Percentiles rank a stretch among this genome's conserved stretches.
These are phyloP conservation scores for Apis laboriosa DNA, from an alignment of 1,140 invertebrate genomes.

Conservation along the genomic window DNA sequence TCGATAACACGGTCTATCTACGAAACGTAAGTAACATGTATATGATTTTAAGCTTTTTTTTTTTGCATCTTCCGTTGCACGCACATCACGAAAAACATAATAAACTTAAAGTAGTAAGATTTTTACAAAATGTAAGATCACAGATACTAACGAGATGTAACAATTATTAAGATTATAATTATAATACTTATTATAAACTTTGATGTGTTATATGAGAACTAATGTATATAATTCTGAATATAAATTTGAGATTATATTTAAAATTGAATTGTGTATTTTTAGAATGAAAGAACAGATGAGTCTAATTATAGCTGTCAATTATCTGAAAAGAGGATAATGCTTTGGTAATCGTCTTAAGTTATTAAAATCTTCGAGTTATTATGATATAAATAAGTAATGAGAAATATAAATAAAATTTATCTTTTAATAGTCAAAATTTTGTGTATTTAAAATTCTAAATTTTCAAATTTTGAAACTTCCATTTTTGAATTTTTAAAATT, in stretches of 20 bases:
- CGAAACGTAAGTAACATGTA: conserved; percentile 16
- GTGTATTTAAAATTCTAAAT: background rate
- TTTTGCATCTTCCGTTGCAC: conserved; percentile 1
- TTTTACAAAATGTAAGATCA: conserved; percentile 31
- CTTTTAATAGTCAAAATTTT: background rate
- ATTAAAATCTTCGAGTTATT: background rate
- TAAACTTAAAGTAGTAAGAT: conserved; percentile 13
- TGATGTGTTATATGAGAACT: background rate
- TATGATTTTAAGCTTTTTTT: background rate
- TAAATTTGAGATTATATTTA: conserved; percentile 18
- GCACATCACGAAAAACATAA: background rate
- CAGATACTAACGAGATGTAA: conserved; percentile 9
- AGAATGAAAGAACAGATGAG: background rate
- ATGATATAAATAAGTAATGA: background rate
- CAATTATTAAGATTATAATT: background rate
- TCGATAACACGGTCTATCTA: conserved; percentile 6
- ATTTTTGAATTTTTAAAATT: background rate
- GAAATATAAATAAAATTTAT: background rate
- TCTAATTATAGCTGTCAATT: background rate
- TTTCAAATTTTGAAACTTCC: background rate
- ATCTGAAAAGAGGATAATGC: background rate
- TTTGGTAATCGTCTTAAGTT: background rate
- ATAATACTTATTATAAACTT: background rate
- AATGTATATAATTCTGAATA: background rate
- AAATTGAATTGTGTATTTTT: background rate